Evolutionary conservation across 2,113 vertebrate genomes (phyloP), one percentile per base, ranked within the genome.

Genomic region (Maccullochella peelii): DNA sequence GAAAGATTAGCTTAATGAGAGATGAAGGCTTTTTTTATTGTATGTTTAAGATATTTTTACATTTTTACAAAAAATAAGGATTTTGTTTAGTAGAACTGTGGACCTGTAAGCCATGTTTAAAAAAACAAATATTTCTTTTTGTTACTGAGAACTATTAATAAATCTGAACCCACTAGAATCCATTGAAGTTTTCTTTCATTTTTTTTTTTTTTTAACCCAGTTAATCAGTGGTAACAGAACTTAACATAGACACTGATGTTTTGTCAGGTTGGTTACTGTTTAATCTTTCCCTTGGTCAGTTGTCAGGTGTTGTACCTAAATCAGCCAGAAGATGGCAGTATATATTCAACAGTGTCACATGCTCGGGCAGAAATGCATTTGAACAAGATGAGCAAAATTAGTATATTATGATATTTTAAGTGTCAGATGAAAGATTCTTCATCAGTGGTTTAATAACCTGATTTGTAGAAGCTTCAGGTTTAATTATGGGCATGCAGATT

Each of bases 21-120:
- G 38, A 91, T 92, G 89, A 95, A 91, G 87, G 72, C 42, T 93
- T 92, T 89, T 93, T 88, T 86, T 83, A 68, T 76, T 84, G 40
- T 80, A 33, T 89, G 75, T 86, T 78, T 66, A 74, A 72, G 71
- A 67, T 90, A 59, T 87, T 88, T 93, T 88, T 90, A 80, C 70
- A 66, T 78, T 85, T 84, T 82, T 73, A 65, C 57, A 78, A 77
- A 69, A 62, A 25, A 16, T 1, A 44, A 40, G n/a, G 47, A 69
- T 72, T 67, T 61, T 84, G 49, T 84, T 73, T 47, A 42, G 65
- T 74, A 67, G 50, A 85, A 85, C 40, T 73, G 75, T 87, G 54
- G 42, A 81, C 44, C 54, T 86, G 30, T 86, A 89, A 77, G 69
- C 65, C 70, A 89, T 90, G 74, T 90, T 84, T 72, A 36, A 86